Base-by-base conservation (phyloP, 2,888 invertebrate genomes). In the Ceriagrion tenellum region DNA sequence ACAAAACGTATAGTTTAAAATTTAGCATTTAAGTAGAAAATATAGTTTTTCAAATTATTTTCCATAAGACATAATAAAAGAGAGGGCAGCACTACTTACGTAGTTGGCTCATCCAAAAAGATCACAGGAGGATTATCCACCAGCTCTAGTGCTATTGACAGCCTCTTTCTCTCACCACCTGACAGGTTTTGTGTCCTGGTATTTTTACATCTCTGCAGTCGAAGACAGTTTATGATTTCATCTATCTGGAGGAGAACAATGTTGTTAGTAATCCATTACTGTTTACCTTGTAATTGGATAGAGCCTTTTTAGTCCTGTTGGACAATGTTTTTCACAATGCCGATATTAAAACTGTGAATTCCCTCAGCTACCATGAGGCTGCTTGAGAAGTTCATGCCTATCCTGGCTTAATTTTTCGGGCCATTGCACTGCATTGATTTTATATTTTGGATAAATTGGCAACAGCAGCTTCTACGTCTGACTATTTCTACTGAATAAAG, bases 41-140 rank as follows among this genome's bases (percentile, higher is more conserved):
- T 59, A 2, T 59, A 8, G 12, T 59, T 59, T 47, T 59, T 20
- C 16, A 59, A 59, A 59, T 56, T 56, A 59, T 59, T 59, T 59
- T 59, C 13, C 47, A 20, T 16, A 59, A 59, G 59, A 16, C 59
- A 59, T 59, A 10, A 16, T 59, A 20, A 20, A 10, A 20, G 10
- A 59, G 59, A 4, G 47, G 47, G 47, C 47, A 47, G 47, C 47
- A 47, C 55, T 95, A 97, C 98, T 98, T 97, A 99, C 99, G 99
- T 99, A 6, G 99, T 99, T 0, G 99, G 99, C 96, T 99, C 99
- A 97, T 99, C 99, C 95, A 99, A 97, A 97, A 99, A 99, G 97
- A 99, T 98, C 16, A 99, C 98, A 0, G 99, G 99, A 2, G 99
- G 99, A 97, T 99, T 99, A 97, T 99, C 99, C 95, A 99, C 98